Evolutionary conservation across 37 sponge, comb jelly and placozoan genomes (phyloP).

Genomic region (Ianthella basta): DNA sequence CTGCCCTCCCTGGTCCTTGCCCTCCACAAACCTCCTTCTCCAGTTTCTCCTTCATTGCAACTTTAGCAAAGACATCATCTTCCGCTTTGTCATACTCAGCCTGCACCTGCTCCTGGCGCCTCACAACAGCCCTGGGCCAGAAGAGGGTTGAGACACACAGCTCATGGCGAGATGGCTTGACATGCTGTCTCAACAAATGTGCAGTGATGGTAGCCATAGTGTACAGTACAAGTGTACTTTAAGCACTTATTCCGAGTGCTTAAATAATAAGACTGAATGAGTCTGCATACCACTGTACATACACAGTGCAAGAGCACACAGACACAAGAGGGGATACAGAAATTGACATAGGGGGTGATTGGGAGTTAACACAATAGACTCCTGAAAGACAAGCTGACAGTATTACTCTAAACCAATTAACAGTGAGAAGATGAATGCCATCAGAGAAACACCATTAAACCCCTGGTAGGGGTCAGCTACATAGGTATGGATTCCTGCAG

Average conservation of each 20-base stretch:
- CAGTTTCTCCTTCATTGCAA: conserved; percentile 47
- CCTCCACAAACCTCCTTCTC: conserved; percentile 41
- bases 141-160: background rate
- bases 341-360: too few species aligned
- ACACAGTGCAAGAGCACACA: too few species aligned
- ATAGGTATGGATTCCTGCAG: too few species aligned
- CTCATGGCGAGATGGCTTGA: background rate
- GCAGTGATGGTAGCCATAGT: background rate
- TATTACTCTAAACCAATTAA: too few species aligned
- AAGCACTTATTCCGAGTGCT: background rate
- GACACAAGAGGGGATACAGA: too few species aligned
- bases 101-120: conserved; percentile 66
- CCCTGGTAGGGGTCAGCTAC: too few species aligned
- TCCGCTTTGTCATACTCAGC: conserved; percentile 60
- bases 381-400: too few species aligned
- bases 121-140: conserved; percentile 52
- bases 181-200: background rate
- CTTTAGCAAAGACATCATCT: conserved; percentile 43
- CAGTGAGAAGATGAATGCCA: too few species aligned
- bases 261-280: too few species aligned
- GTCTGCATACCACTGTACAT: too few species aligned
- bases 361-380: too few species aligned
- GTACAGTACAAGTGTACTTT: background rate
- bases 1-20: background rate
- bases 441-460: too few species aligned